Percentiles rank a stretch among this genome's conserved stretches.
These are phyloP conservation scores for Rapana venosa DNA, from an alignment of 2,888 invertebrate species.

Conservation along the genomic window DNA sequence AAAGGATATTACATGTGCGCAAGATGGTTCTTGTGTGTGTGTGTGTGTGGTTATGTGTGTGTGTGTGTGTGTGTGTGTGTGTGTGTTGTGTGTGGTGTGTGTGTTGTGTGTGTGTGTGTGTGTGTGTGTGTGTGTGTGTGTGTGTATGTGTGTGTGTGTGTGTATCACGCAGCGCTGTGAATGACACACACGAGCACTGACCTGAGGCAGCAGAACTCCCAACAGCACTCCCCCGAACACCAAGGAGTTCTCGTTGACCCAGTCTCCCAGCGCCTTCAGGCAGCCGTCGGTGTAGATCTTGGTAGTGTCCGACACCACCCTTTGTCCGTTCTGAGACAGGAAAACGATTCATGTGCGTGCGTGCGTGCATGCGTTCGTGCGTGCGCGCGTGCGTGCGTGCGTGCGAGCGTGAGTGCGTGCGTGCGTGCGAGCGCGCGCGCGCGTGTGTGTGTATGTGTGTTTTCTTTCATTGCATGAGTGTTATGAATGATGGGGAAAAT, in stretches of 20 bases:
- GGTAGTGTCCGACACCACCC: conserved; percentile 35
- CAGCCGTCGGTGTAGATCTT: conserved; percentile 72
- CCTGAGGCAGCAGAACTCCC: conserved; percentile 74
- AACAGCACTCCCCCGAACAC: conserved; percentile 71
- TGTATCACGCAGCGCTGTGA: neutral
- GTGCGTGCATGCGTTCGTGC: too few relatives aligned
- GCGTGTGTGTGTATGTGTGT: too few relatives aligned
- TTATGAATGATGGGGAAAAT: too few relatives aligned
- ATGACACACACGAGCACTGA: conserved; percentile 46
- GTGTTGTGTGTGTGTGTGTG: neutral
- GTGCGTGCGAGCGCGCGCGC: too few relatives aligned
- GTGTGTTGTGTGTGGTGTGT: neutral
- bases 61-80: neutral
- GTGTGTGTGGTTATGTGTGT: neutral
- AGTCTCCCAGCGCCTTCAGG: conserved; percentile 70
- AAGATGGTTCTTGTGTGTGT: too few relatives aligned
- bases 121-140: neutral
- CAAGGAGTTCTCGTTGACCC: conserved; percentile 71
- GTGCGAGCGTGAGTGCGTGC: too few relatives aligned
- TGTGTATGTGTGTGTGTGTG: neutral
- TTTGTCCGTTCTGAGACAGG: conserved; percentile 37
- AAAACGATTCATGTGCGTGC: too few relatives aligned
- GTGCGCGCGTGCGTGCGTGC: too few relatives aligned
- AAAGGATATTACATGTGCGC: too few relatives aligned
- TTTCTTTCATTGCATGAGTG: too few relatives aligned